These are phyloP conservation scores for Zosterops borbonicus DNA, from an alignment of 2,113 vertebrate genomes.

Conservation along the genomic window DNA sequence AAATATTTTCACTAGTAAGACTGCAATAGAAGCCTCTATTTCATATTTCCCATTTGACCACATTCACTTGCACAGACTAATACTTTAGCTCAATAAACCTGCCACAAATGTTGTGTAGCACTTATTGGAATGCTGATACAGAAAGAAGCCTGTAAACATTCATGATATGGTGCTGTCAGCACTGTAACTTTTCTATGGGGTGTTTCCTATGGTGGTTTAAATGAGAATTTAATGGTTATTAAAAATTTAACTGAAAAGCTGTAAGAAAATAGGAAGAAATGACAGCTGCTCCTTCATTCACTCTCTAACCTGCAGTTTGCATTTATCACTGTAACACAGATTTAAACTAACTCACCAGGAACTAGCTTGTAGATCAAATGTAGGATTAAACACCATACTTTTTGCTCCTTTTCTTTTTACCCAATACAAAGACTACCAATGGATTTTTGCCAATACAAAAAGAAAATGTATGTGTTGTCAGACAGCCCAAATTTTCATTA, in stretches of 20 bases:
- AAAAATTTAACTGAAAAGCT: background rate
- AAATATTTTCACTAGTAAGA: background rate
- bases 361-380: background rate
- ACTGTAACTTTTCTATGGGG: background rate
- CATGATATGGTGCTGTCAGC: background rate
- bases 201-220: background rate
- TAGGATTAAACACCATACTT: background rate
- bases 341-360: background rate
- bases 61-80: background rate
- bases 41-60: background rate
- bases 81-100: background rate
- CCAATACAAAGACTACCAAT: background rate
- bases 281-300: background rate
- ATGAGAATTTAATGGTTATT: background rate
- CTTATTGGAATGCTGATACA: background rate
- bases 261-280: background rate
- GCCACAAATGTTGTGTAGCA: background rate
- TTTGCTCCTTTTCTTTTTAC: background rate
- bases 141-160: background rate
- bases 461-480: background rate
- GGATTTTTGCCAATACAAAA: background rate
- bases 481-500: conserved; percentile 7
- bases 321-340: background rate
- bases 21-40: background rate
- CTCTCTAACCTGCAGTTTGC: background rate